Evolutionary conservation across 2,113 vertebrate genomes (phyloP), one percentile per base, ranked within the genome.

Genomic region (Chlorocebus sabaeus): DNA sequence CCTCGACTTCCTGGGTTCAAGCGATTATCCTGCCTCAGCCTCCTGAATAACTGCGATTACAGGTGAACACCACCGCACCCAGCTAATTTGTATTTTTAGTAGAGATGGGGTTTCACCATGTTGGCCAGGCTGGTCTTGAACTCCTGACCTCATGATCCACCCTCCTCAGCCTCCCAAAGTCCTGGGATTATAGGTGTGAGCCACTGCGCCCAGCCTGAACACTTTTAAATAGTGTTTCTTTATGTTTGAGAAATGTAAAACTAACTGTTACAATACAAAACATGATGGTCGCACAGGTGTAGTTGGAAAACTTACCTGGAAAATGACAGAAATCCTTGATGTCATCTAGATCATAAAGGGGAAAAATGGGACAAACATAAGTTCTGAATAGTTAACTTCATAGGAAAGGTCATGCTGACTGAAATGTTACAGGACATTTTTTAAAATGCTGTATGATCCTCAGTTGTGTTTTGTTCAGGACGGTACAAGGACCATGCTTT

Each of bases 241-340:
- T 81, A 79, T 95, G 72, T 93, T 82, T 43, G 43, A 95, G 87
- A 91, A 86, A 79, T 88, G 45, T 78, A 61, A 84, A 76, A 50
- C 20, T 30, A 95, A 3, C 35, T 93, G 10, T 89, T 61, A 68
- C 73, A 75, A 25, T 81, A 80, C 20, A 90, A 76, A 90, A 89
- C 18, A 35, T 43, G 35, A 73, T 92, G 43, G 55, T 93, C 43
- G 9, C 30, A 43, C 48, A 97, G 16, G 35, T 88, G 13, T 89
- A 50, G 1, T 48, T 73, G 52, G 78, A 83, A 92, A 85, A 82
- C 48, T 89, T 83, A 5, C 16, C 18, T 90, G 40, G 27, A 90
- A 70, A 40, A n/a, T 40, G 14, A 4, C 43, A 90, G 38, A 88
- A 78, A 35, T 95, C 50, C 81, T 93, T 94, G 50, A 43, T 92